Percentiles rank a stretch among this genome's conserved stretches.
Evolutionary conservation across 2,113 vertebrate genomes (phyloP).

Genomic region (Zeus faber): DNA sequence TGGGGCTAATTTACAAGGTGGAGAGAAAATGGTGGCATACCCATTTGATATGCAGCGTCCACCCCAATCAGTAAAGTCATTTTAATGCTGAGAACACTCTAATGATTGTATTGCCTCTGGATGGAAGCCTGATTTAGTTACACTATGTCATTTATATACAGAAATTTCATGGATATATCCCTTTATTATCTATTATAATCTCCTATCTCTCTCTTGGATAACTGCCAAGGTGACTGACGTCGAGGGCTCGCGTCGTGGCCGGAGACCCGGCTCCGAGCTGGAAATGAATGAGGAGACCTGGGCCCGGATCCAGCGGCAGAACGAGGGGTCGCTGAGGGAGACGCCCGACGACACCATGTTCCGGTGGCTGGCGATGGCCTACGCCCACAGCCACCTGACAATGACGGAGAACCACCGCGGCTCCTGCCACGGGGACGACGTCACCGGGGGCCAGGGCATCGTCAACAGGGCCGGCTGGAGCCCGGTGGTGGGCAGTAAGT

Average conservation of each 20-base stretch:
- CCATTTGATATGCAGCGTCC: constrained; percentile 74
- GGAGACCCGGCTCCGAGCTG: constrained; percentile 46
- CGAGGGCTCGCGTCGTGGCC: constrained; percentile 36
- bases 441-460: constrained; percentile 83
- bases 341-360: constrained; percentile 89
- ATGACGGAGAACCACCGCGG: constrained; percentile 85
- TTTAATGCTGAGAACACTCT: too few species aligned
- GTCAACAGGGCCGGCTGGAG: constrained; percentile 90
- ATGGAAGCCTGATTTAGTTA: too few species aligned
- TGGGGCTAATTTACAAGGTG: constrained; percentile 92
- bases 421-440: constrained; percentile 87
- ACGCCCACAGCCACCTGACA: constrained; percentile 89
- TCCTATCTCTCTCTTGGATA: not conserved
- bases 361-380: constrained; percentile 94
- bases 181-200: too few species aligned
- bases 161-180: too few species aligned
- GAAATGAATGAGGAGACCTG: constrained; percentile 76
- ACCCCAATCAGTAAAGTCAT: constrained; percentile 53
- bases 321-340: constrained; percentile 72
- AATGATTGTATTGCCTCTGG: too few species aligned
- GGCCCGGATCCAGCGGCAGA: constrained; percentile 74
- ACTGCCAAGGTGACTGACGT: constrained; percentile 34
- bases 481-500: constrained; percentile 88
- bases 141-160: too few species aligned
- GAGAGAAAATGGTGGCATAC: constrained; percentile 88